Evolutionary conservation across 2,888 invertebrate species (phyloP), one percentile per base, ranked within the genome.

Genomic region (Drosophila engyochracea): DNA sequence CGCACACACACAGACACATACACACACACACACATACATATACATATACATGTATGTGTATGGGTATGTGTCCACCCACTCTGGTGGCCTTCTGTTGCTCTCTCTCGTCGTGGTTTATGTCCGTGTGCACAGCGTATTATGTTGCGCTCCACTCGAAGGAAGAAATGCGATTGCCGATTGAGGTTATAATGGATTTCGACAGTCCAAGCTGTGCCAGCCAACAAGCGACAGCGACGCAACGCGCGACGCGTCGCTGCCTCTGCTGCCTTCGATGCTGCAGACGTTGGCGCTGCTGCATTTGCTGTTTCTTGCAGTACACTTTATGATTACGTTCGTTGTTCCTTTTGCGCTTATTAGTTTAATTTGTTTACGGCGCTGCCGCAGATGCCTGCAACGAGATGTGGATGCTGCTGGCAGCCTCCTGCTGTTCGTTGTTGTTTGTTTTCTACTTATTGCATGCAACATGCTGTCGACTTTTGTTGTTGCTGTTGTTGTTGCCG

Each of bases 101-200:
- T 53, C 31, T 9, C 63, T 33, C 44, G 51, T 31, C 64, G 73
- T 81, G 64, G 73, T 64, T 82, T 78, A 82, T 77, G 84, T 81
- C 84, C 75, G 77, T 74, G 74, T 68, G 67, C 67, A 47, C 25
- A 53, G 69, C 74, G 73, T 71, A 69, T 82, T 74, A 60, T 79
- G 82, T 77, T 82, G 84, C 71, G 83, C 83, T 75, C 87, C 84
- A 84, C 88, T 91, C 89, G 91, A 90, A 89, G 86, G 88, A 89
- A 91, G 81, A 90, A 91, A 83, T 87, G 85, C 90, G 84, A 91
- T 86, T 86, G 86, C 88, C 85, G 89, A 87, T 91, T 92, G 92
- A 91, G 87, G 81, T 80, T 90, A 91, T 91, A 91, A 89, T 92
- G 91, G 91, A 86, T 89, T 91, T 90, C 89, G 91, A 90, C 91